These are phyloP conservation scores for Eumacrocentrus americanus DNA, from an alignment of 2,888 invertebrate species.

Conservation along the genomic window DNA sequence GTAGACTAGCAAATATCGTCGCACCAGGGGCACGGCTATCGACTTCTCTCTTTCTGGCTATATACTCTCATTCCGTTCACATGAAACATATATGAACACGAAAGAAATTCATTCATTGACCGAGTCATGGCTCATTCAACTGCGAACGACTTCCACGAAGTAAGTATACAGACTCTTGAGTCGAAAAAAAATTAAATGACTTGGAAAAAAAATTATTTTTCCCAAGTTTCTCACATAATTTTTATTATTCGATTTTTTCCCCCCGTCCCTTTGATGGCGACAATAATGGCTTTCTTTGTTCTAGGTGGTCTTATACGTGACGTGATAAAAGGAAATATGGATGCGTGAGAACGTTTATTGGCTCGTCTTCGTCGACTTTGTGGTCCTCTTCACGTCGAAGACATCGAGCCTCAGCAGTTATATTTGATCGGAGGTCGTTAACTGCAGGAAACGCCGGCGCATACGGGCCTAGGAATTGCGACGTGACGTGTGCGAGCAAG, in stretches of 20 bases:
- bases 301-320: not conserved
- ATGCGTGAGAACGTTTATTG: not conserved
- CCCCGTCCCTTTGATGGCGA: too few relatives aligned
- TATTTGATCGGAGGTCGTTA: slow-evolving; percentile 58
- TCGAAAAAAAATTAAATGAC: not conserved
- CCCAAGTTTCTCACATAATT: not conserved
- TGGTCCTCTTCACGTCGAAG: slow-evolving; percentile 17
- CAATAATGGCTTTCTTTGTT: not conserved
- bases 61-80: not conserved
- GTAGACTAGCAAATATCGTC: slow-evolving; percentile 10
- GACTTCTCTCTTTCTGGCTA: not conserved
- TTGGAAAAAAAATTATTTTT: not conserved
- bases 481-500: slow-evolving; percentile 34
- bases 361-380: not conserved
- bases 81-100: slow-evolving; percentile 4
- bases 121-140: slow-evolving; percentile 23
- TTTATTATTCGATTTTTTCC: not conserved
- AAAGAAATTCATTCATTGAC: slow-evolving; percentile 24
- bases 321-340: not conserved
- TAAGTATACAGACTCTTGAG: slow-evolving; percentile 3
- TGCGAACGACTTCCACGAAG: slow-evolving; percentile 20
- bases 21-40: slow-evolving; percentile 15
- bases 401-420: slow-evolving; percentile 43
- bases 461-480: slow-evolving; percentile 34
- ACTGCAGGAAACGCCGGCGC: slow-evolving; percentile 58